Base-by-base conservation (phyloP, 1,140 invertebrate genomes). In the Ladona fulva region DNA sequence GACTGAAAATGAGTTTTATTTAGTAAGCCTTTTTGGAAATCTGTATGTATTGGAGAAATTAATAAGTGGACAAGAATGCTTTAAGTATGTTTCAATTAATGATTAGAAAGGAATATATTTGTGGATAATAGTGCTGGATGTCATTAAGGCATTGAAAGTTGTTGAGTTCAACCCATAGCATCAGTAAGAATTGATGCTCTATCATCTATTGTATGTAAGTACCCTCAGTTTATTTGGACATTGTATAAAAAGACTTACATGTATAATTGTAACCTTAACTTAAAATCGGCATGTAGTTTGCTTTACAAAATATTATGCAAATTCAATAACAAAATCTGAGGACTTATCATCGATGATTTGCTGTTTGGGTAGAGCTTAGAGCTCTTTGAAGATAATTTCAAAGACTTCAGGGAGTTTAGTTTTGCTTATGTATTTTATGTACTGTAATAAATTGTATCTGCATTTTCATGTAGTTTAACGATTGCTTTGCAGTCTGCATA, bases 1-100 rank as follows among this genome's bases (percentile, higher is more conserved):
- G n/a, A 66, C 52, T 66, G 29, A 66, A 66, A 66, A 66, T 66
- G 52, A 37, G 52, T 66, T 66, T n/a, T 66, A 22, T 66, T 66
- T 66, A 66, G 52, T 22, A 66, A 66, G 52, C n/a, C 3, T 66
- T 19, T 37, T 66, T 66, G 52, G 52, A 16, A 19, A 66, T 66
- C 5, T 22, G n/a, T 22, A 16, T 66, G 52, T 66, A 19, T 66
- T 66, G 52, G 52, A 6, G 52, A 22, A 66, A 66, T 66, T 66
- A 12, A 66, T 66, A 19, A 66, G 52, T 66, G 52, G 52, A 66
- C 52, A 66, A 66, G 52, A 66, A 66, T 66, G 52, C n/a, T 8
- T 66, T 66, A 66, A 66, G 12, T 66, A 66, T 19, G 52, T 66
- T 66, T 66, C 52, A 66, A 66, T 16, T 16, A 66, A 19, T 16